These are phyloP conservation scores for Tholera decimalis DNA, from an alignment of 2,888 invertebrate genomes.

Conservation along the genomic window DNA sequence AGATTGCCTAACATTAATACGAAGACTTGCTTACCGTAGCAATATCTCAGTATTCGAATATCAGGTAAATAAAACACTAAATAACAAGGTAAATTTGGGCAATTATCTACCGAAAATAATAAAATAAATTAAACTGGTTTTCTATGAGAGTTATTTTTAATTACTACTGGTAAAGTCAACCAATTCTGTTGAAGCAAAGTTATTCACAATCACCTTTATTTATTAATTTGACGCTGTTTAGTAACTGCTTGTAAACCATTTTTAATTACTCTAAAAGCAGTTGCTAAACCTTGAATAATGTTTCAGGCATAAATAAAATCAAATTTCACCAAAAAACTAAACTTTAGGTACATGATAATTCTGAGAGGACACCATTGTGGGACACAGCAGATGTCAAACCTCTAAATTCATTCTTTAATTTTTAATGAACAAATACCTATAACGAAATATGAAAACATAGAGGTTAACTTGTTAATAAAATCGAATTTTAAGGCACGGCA, in stretches of 20 bases:
- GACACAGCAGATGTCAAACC: no score
- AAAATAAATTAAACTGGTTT: conserved; percentile 9
- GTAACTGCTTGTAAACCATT: no score
- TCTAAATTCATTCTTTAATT: no score
- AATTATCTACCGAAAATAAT: conserved; percentile 5
- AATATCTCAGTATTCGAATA: conserved; percentile 14
- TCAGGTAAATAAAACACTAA: conserved; percentile 20
- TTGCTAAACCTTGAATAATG: background rate
- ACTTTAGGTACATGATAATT: no score
- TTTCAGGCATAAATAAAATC: background rate
- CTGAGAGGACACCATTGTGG: no score
- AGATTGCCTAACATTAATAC: background rate
- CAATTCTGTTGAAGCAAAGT: background rate
- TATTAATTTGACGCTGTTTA: no score
- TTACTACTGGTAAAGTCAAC: background rate
- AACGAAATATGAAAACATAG: no score
- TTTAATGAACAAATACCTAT: no score
- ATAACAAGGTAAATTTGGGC: conserved; percentile 16
- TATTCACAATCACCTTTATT: no score
- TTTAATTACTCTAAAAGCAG: no score
- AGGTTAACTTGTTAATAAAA: no score
- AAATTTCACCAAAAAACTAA: background rate
- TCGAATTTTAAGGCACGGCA: no score
- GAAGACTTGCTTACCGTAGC: conserved; percentile 7
- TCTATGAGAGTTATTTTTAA: background rate